phyloP scores from a whole-genome alignment of 30 jellyfish, hydroid and myxozoan genomes.

The Aurelia aurita region DNA sequence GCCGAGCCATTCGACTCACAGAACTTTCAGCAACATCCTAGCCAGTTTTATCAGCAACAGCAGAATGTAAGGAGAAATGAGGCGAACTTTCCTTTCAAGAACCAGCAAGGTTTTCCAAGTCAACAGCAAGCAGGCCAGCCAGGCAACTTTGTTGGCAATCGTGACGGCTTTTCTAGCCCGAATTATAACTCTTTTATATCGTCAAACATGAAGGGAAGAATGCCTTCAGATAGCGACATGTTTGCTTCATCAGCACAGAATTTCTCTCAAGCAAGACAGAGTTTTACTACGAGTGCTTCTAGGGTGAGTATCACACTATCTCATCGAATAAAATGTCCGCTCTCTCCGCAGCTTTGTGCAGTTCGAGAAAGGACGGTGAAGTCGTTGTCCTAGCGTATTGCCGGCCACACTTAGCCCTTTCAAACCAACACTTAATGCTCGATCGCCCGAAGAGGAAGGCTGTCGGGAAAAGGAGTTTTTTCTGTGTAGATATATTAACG shows the following conservation, averaged over 20 bases:
- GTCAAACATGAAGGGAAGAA: constrained; percentile 66
- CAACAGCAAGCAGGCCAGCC: constrained; percentile 27
- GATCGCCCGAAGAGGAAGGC: too few relatives aligned
- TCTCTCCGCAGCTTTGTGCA: too few relatives aligned
- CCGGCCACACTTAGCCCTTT: neutral
- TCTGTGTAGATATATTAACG: too few relatives aligned
- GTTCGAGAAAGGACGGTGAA: too few relatives aligned
- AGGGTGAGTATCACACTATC: constrained; percentile 48
- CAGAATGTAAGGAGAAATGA: constrained; percentile 64
- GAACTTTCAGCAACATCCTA: constrained; percentile 71
- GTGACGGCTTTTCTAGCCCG: constrained; percentile 59
- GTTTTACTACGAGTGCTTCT: constrained; percentile 36
- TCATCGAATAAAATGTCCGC: too few relatives aligned
- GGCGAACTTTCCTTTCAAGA: constrained; percentile 59
- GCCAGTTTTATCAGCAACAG: constrained; percentile 64
- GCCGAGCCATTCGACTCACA: constrained; percentile 69
- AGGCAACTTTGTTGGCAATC: constrained; percentile 54
- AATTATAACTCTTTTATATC: constrained; percentile 62
- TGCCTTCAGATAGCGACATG: constrained; percentile 61
- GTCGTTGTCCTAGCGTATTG: neutral
- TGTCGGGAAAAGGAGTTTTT: too few relatives aligned
- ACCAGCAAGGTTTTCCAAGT: constrained; percentile 62
- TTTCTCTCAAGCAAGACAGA: constrained; percentile 66
- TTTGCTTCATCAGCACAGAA: constrained; percentile 58
- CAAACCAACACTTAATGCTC: too few relatives aligned